Base-by-base conservation (phyloP, 2,888 invertebrate species). In the Odontocolon sp. region DNA sequence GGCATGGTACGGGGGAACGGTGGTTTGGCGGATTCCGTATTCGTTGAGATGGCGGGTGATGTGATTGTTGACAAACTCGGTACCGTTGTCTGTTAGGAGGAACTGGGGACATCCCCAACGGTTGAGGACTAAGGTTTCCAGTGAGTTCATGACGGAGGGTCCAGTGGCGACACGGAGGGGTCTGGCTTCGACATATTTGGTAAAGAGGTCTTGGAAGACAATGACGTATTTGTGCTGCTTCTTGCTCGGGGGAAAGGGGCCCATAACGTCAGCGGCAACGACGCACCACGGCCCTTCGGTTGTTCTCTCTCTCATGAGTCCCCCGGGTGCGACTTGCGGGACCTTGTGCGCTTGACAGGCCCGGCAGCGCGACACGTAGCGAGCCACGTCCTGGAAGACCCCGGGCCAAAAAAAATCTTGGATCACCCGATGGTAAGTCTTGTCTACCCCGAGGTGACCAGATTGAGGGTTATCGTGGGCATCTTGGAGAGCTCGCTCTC, bases 81-180 rank as follows among this genome's bases (percentile, higher is more conserved):
- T 61, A 81, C 84, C 66, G 81, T 85, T 18, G 82, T 86, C 18
- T 79, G 52, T 31, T 18, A 79, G 52, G 77, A 84, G 38, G 2
- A 0, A 50, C 82, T 83, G 3, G 80, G 84, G 9, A 69, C 61
- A 23, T 77, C 83, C 82, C 82, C 83, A 68, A 47, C 52, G 0
- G 81, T 84, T 9, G 70, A 56, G 4, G 66, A 81, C 4, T 9
- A 38, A 23, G 76, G 80, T 42, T 50, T 80, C 31, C 2, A 54
- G 9, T 0, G 54, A 59, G 0, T 11, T 9, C 1, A 64, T 33
- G 0, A 70, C 42, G 1, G 52, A n/a, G 0, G 21, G 33, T 6
- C 45, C 57, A 4, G 33, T 75, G 0, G 57, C 38, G 1, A 38
- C 33, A 5, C 70, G 9, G 0, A 70, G n/a, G 31, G 71, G 50